Base-by-base conservation (phyloP, 2,113 vertebrate species). In the Albula goreensis region DNA sequence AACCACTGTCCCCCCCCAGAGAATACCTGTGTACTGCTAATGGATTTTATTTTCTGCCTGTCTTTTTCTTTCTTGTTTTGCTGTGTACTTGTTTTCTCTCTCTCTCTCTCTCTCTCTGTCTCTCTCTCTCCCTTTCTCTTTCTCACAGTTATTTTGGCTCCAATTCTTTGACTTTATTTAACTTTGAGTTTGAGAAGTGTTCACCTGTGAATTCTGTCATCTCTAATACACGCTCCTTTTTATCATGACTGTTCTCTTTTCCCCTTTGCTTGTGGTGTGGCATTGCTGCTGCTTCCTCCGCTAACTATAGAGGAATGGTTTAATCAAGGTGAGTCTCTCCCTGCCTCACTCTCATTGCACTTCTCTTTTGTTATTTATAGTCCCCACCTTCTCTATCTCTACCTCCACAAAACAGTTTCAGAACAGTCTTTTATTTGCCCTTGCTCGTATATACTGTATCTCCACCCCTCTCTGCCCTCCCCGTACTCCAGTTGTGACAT, bases 271-370 rank as follows among this genome's bases (percentile, higher is more conserved):
- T 92, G 91, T 90, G 92, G 91, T 88, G 91, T 95, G 94, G 94
- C 92, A 93, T 94, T 96, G 95, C 95, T 91, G 95, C 96, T 97
- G 96, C 96, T 96, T 95, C 96, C 94, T 96, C 96, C 96, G 96
- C 95, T 96, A 95, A 96, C 96, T 96, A 93, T 97, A 98, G 97
- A 98, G 97, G 97, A 98, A 93, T 98, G 97, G 97, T 98, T 98
- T 97, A 98, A 97, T 96, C 97, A 98, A 98, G 97, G 97, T 98
- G 96, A 98, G 97, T 97, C 91, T 82, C 88, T 53, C 80, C 86
- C 56, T 85, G 57, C 87, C 78, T 86, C 80, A 88, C 87, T 87
- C 77, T 53, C 88, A 10, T 79, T 85, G 52, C 56, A 70, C 80
- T 63, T 77, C 3, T 74, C 56, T 74, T 49, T 86, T 11, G 4